A percentile compares a stretch with the other conserved stretches of the same genome.
Conservation (phyloP, 2,113 vertebrate species). For the Cepphus grylle region DNA sequence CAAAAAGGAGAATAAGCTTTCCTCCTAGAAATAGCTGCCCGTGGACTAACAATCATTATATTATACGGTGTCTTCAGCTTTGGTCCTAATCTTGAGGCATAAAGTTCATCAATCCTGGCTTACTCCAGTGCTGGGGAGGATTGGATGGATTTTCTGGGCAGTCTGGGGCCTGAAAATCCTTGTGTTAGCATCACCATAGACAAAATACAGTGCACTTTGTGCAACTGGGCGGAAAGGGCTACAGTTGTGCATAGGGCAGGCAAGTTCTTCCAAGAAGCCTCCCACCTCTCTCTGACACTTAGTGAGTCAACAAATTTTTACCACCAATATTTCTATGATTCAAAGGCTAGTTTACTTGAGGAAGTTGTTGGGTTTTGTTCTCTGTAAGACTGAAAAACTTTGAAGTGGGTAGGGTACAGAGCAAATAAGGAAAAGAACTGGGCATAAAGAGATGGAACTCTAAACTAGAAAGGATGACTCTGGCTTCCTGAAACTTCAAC, state of each 20-base stretch:
- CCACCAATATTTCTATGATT: neutral
- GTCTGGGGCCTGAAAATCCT: neutral
- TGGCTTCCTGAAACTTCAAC: neutral
- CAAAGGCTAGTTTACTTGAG: neutral
- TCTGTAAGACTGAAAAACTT: neutral
- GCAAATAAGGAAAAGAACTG: neutral
- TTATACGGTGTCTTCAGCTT: neutral
- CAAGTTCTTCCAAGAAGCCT: neutral
- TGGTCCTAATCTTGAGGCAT: neutral
- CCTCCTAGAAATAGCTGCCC: neutral
- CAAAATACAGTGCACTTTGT: accelerated
- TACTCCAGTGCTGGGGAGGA: neutral
- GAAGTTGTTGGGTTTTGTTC: neutral
- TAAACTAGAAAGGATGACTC: neutral
- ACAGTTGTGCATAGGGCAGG: neutral
- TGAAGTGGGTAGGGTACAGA: neutral
- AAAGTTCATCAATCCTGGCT: neutral
- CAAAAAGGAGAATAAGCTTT: neutral
- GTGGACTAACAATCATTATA: neutral
- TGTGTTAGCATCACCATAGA: neutral
- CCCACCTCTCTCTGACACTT: neutral
- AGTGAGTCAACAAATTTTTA: neutral
- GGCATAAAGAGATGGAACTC: neutral
- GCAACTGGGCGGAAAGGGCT: neutral
- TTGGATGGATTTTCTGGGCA: neutral